These are phyloP conservation scores for Aselliscus stoliczkanus DNA, from an alignment of 2,797 vertebrate genomes.

Conservation along the genomic window DNA sequence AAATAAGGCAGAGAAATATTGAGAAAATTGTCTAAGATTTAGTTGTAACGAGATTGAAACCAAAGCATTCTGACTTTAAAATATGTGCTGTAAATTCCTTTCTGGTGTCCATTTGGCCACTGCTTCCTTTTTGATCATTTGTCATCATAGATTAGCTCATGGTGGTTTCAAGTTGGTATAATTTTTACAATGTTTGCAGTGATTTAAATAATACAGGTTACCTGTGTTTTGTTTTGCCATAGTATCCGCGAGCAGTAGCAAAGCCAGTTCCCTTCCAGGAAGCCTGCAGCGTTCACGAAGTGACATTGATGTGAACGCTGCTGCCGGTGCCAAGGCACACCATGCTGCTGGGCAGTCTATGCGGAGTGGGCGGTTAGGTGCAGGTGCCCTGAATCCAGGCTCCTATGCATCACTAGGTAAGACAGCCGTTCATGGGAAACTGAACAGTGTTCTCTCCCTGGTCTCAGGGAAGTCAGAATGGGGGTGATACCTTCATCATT, in stretches of 20 bases:
- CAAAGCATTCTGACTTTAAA: neutral
- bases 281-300: constrained; percentile 95
- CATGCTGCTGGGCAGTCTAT: constrained; percentile 84
- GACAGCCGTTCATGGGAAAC: constrained; percentile 15
- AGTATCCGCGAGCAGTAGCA: constrained; percentile 87
- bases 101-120: neutral
- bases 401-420: constrained; percentile 96
- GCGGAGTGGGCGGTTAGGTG: constrained; percentile 81
- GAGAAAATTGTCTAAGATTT: neutral
- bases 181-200: neutral
- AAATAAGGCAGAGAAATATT: neutral
- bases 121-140: neutral
- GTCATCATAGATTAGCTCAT: neutral
- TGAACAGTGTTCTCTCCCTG: neutral
- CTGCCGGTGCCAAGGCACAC: constrained; percentile 92
- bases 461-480: neutral
- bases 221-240: neutral
- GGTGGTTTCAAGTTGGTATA: neutral
- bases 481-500: neutral
- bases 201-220: neutral
- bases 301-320: constrained; percentile 96
- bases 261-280: constrained; percentile 83
- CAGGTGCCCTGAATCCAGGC: constrained; percentile 85
- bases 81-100: neutral
- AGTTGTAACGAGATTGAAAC: neutral